phyloP scores from a whole-genome alignment of 2,113 vertebrate genomes.

The Anser brachyrhynchus region DNA sequence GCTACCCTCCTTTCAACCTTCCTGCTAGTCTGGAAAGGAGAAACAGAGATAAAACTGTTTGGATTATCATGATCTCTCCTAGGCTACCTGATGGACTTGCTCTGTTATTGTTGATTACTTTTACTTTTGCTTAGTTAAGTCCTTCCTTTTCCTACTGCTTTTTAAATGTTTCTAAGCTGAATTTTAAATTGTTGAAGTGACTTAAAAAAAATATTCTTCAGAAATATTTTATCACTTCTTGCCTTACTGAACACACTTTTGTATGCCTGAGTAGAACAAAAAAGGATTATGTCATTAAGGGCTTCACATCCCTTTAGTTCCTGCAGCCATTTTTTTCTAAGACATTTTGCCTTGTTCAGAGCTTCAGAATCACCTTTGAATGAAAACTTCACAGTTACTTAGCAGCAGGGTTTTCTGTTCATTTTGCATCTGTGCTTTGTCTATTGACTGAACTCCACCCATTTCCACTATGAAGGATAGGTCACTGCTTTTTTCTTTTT shows the following conservation, averaged over 20 bases:
- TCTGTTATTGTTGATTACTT: not conserved
- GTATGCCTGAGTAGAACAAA: not conserved
- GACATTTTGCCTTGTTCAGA: not conserved
- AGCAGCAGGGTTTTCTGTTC: not conserved
- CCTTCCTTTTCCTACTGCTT: not conserved
- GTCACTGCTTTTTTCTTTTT: not conserved
- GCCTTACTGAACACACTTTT: not conserved
- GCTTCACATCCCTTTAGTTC: not conserved
- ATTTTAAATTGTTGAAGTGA: not conserved
- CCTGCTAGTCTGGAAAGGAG: not conserved
- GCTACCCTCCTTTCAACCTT: not conserved
- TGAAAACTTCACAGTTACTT: not conserved
- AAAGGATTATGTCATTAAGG: not conserved
- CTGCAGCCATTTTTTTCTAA: not conserved
- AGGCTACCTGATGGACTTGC: not conserved
- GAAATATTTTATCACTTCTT: not conserved
- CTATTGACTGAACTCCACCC: constrained; percentile 6
- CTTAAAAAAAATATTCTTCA: not conserved
- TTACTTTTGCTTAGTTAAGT: not conserved
- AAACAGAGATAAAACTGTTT: not conserved
- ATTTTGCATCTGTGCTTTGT: constrained; percentile 16
- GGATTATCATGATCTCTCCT: not conserved
- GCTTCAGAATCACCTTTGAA: not conserved
- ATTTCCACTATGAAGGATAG: not conserved
- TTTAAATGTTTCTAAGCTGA: not conserved